A percentile compares a stretch with the other conserved stretches of the same genome.
Conservation (phyloP, 2,888 invertebrate genomes). For the Gari tellinella region DNA sequence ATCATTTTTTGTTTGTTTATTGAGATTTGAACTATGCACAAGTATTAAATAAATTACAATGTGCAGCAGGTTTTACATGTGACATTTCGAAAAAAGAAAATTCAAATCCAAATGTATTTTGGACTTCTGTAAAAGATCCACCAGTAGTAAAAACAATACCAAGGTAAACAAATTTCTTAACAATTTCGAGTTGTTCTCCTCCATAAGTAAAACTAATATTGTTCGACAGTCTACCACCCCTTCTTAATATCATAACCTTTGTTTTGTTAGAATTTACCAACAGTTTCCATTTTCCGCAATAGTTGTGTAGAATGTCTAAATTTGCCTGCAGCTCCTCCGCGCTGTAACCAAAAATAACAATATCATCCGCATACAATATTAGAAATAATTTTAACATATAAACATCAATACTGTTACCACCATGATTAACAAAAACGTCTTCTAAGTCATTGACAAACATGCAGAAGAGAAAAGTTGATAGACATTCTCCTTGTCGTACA, state of each 20-base stretch:
- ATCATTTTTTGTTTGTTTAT: too few species aligned
- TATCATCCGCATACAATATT: too few species aligned
- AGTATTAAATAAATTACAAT: too few species aligned
- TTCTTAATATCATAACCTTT: constrained; percentile 14
- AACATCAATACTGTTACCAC: constrained; percentile 5
- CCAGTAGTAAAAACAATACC: not conserved
- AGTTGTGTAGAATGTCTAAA: constrained; percentile 1
- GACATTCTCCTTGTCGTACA: constrained; percentile 18
- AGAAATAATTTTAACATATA: constrained; percentile 6
- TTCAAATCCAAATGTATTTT: constrained; percentile 1
- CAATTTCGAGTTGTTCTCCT: too few species aligned
- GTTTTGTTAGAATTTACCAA: constrained; percentile 8
- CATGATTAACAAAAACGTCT: not conserved
- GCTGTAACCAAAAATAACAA: not conserved
- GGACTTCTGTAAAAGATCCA: not conserved
- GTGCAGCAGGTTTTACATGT: too few species aligned
- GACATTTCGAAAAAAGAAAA: too few species aligned
- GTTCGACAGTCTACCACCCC: not conserved
- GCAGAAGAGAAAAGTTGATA: constrained; percentile 17
- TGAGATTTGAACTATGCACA: too few species aligned
- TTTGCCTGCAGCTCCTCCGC: not conserved
- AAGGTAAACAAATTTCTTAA: too few species aligned
- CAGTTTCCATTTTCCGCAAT: constrained; percentile 9
- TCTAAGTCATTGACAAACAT: constrained; percentile 16
- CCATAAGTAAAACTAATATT: too few species aligned